phyloP scores from a whole-genome alignment of 1,140 invertebrate species.

The Pseudomyrmex flavicornis region DNA sequence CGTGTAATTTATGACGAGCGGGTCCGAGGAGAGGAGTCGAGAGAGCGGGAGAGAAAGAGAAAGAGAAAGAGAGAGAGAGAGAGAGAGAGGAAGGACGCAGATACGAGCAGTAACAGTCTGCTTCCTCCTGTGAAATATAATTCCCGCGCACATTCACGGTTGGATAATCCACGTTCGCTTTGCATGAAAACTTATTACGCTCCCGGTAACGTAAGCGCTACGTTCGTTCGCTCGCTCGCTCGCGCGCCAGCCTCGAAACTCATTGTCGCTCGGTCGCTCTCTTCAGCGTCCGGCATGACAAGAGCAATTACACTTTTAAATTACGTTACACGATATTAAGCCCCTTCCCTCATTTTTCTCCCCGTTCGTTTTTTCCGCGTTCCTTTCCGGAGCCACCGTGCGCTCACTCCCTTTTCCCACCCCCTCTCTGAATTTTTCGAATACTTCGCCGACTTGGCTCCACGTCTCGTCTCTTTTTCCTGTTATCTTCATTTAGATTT shows the following conservation, averaged over 20 bases:
- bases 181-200: slow-evolving; percentile 85
- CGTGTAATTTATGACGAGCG: slow-evolving; percentile 82
- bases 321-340: slow-evolving; percentile 85
- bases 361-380: slow-evolving; percentile 47
- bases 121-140: slow-evolving; percentile 85
- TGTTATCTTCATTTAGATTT: slow-evolving; percentile 33
- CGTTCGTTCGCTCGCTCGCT: slow-evolving; percentile 60
- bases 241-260: slow-evolving; percentile 47
- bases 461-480: background rate
- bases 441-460: slow-evolving; percentile 40
- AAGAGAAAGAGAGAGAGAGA: slow-evolving; percentile 1
- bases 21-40: slow-evolving; percentile 61
- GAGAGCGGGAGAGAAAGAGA: background rate
- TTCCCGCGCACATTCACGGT: slow-evolving; percentile 85
- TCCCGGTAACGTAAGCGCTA: slow-evolving; percentile 74
- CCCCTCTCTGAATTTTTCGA: slow-evolving; percentile 39
- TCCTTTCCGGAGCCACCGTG: slow-evolving; percentile 12
- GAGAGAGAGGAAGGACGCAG: slow-evolving; percentile 47
- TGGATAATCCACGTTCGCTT: slow-evolving; percentile 85
- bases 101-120: slow-evolving; percentile 83
- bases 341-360: slow-evolving; percentile 78
- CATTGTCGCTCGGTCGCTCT: slow-evolving; percentile 67
- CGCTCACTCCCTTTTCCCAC: background rate
- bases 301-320: slow-evolving; percentile 86
- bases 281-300: slow-evolving; percentile 79